Percentiles rank a stretch among this genome's conserved stretches.
Evolutionary conservation across 2,888 invertebrate species (phyloP).

Genomic region (Cryptocheilus praepositus): DNA sequence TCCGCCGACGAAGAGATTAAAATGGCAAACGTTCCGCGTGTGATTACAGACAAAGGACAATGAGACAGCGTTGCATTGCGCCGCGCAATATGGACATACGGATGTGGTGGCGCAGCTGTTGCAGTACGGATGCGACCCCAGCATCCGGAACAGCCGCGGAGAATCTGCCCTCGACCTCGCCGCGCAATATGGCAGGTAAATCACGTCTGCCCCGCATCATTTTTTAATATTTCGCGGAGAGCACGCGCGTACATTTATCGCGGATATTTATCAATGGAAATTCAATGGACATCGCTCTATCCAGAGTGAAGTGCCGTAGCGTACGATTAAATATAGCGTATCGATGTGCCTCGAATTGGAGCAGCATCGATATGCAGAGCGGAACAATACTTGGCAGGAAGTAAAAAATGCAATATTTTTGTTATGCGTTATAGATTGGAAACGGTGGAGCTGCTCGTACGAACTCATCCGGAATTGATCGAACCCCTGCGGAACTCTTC

Average conservation of each 20-base stretch:
- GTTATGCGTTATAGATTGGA: constrained; percentile 79
- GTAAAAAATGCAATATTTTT: no score
- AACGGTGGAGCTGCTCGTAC: constrained; percentile 90
- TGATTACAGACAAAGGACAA: constrained; percentile 86
- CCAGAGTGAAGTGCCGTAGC: no score
- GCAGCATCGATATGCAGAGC: no score
- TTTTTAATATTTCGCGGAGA: constrained; percentile 2
- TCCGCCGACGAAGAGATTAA: constrained; percentile 4
- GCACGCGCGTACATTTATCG: no score
- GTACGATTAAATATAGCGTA: no score
- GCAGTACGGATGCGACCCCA: constrained; percentile 91
- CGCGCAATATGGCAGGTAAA: constrained; percentile 90
- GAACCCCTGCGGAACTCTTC: constrained; percentile 81
- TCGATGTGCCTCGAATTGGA: no score
- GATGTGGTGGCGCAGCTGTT: constrained; percentile 89
- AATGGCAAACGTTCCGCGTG: constrained; percentile 27
- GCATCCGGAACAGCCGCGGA: constrained; percentile 88
- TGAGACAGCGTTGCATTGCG: constrained; percentile 94
- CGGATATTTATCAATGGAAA: no score
- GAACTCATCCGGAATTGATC: constrained; percentile 89
- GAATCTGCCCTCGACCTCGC: constrained; percentile 97
- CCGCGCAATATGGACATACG: constrained; percentile 94
- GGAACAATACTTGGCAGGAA: no score
- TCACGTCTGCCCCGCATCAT: constrained; percentile 37
- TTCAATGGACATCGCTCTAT: no score